Evolutionary conservation across 2,113 vertebrate species (phyloP).

Genomic region (Heloderma charlesbogerti): DNA sequence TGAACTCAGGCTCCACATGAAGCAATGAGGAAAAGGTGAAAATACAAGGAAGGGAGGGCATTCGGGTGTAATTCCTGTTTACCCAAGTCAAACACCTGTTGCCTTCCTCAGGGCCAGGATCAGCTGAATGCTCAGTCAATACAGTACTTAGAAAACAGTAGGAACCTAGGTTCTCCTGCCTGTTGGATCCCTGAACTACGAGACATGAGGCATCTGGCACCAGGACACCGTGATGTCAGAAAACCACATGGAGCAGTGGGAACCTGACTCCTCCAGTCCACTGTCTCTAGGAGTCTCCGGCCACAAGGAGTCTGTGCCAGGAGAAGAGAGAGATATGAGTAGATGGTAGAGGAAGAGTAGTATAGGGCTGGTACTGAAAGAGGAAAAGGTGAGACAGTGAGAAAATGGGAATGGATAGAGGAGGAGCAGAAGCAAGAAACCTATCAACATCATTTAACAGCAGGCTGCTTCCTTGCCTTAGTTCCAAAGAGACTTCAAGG

Average conservation of each 20-base stretch:
- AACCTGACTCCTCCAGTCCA: not conserved
- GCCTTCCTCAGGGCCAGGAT: not conserved
- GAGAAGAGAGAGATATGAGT: not conserved
- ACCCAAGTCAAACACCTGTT: not conserved
- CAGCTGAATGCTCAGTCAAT: not conserved
- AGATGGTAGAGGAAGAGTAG: not conserved
- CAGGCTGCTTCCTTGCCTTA: not conserved
- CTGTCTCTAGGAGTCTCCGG: not conserved
- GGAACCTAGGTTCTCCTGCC: not conserved
- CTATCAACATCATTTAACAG: not conserved
- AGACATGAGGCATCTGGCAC: not conserved
- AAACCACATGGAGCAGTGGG: not conserved
- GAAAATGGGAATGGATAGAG: not conserved
- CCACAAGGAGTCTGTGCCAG: not conserved
- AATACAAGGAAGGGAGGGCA: not conserved
- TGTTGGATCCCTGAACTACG: not conserved
- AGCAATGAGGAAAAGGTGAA: not conserved
- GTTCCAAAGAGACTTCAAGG: not conserved
- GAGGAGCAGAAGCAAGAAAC: not conserved
- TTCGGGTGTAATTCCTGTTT: not conserved
- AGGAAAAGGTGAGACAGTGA: not conserved
- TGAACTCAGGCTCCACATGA: not conserved
- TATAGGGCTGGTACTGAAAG: no score
- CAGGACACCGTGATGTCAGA: not conserved
- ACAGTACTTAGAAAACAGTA: not conserved